Base-by-base conservation (phyloP, 2,888 invertebrate genomes). In the Leucophenga montana region DNA sequence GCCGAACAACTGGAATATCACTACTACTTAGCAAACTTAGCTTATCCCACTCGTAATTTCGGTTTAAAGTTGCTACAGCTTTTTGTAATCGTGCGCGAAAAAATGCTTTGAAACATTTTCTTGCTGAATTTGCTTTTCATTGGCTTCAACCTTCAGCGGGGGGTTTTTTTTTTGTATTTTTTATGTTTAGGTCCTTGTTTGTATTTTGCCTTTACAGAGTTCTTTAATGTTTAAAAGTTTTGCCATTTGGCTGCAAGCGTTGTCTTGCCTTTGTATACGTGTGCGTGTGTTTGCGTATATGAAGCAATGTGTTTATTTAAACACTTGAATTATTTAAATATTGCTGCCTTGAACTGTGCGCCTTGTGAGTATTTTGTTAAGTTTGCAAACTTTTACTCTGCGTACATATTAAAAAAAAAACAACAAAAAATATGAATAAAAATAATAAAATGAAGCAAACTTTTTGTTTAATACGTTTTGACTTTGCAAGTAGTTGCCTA, bases 21-120 rank as follows among this genome's bases (percentile, higher is more conserved):
- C 2, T 27, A 27, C 27, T 3, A 27, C 27, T 27, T 3, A 27
- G 27, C 27, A 27, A 27, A 27, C 27, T 27, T 3, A 27, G 27
- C 27, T 27, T 3, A 27, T 9, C 48, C 8, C 48, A n/a, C 48
- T n/a, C 16, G 48, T 48, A 13, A 11, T 27, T 56, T 64, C 50
- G 48, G 20, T 48, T 64, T 64, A 14, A 48, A 20, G 27, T 56
- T 66, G 16, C 22, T 27, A 33, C n/a, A n/a, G n/a, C n/a, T 66
- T 53, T 33, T 53, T 66, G 33, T 44, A 20, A 57, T 56, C 46
- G 50, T 14, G 27, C 64, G 48, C 50, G 64, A 71, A 75, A 64
- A 73, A 80, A 76, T 74, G 77, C 79, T 81, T 75, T 84, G 76
- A 76, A 82, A 78, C 83, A 82, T 82, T 82, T 82, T 80, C 20